These are phyloP conservation scores for Harmothoe impar DNA, from an alignment of 2,888 invertebrate genomes.

Conservation along the genomic window DNA sequence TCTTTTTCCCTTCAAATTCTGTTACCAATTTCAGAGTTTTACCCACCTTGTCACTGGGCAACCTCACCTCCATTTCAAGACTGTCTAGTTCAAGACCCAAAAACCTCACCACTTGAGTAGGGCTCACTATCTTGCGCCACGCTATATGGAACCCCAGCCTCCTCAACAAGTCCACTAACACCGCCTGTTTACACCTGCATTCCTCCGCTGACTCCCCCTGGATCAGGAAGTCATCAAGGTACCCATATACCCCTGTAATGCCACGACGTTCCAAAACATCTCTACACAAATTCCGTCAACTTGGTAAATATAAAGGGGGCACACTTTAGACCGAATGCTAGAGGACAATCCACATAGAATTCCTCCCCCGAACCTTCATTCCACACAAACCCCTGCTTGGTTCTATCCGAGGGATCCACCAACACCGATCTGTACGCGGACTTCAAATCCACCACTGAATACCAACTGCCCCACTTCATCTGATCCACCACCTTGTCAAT, in stretches of 20 bases:
- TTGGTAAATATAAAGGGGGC: no score
- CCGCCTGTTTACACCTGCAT: no score
- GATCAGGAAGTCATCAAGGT: background rate
- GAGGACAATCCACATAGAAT: no score
- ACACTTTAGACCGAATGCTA: no score
- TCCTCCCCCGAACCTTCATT: background rate
- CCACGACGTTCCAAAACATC: background rate
- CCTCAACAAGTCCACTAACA: background rate
- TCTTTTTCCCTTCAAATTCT: background rate
- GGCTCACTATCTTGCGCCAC: background rate
- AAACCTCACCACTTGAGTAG: background rate
- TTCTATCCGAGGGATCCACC: background rate
- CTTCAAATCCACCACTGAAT: background rate
- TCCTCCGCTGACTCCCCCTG: background rate
- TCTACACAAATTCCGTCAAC: background rate
- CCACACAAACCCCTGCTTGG: no score
- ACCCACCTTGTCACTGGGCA: background rate
- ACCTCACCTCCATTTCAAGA: background rate
- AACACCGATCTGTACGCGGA: background rate
- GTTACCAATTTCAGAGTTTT: no score
- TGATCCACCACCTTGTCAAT: background rate
- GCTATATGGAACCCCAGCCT: no score
- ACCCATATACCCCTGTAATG: background rate
- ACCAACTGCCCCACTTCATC: background rate
- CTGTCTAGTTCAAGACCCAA: background rate